Conservation (phyloP, 2,113 vertebrate species). For the Takifugu flavidus region DNA sequence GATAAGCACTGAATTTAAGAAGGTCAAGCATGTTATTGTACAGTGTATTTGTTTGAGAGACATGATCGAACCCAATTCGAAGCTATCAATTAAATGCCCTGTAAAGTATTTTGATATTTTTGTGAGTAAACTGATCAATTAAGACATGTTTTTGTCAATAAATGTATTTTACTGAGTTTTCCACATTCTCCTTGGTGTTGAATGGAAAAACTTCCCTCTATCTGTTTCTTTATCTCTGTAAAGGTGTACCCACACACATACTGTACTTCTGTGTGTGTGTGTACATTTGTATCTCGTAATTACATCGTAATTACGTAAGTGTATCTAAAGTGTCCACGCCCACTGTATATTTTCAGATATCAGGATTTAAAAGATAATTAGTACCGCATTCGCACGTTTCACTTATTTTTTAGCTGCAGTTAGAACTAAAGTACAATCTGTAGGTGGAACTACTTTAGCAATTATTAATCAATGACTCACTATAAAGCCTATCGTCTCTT, state of each 20-base stretch:
- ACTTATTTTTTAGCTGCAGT: too few species aligned
- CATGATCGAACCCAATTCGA: conserved; percentile 66
- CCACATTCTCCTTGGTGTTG: neutral
- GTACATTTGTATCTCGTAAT: too few species aligned
- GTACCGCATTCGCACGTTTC: too few species aligned
- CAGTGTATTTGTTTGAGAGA: conserved; percentile 68
- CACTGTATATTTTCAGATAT: too few species aligned
- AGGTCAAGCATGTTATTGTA: conserved; percentile 68
- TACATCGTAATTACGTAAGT: too few species aligned
- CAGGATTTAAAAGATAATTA: too few species aligned
- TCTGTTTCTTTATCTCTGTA: neutral
- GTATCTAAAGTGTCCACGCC: too few species aligned
- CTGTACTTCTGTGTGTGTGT: neutral
- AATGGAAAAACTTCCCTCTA: neutral
- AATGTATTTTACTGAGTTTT: conserved; percentile 74
- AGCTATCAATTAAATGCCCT: conserved; percentile 73
- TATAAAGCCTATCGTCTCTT: too few species aligned
- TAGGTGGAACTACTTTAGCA: too few species aligned
- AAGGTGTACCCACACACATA: neutral
- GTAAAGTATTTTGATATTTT: conserved; percentile 81
- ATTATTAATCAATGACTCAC: too few species aligned
- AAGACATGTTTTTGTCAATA: conserved; percentile 72
- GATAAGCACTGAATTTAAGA: conserved; percentile 68
- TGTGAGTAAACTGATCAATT: conserved; percentile 70
- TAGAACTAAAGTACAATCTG: too few species aligned